These are phyloP conservation scores for Eulemur albifrons DNA, from an alignment of 2,797 vertebrate species.

Conservation along the genomic window DNA sequence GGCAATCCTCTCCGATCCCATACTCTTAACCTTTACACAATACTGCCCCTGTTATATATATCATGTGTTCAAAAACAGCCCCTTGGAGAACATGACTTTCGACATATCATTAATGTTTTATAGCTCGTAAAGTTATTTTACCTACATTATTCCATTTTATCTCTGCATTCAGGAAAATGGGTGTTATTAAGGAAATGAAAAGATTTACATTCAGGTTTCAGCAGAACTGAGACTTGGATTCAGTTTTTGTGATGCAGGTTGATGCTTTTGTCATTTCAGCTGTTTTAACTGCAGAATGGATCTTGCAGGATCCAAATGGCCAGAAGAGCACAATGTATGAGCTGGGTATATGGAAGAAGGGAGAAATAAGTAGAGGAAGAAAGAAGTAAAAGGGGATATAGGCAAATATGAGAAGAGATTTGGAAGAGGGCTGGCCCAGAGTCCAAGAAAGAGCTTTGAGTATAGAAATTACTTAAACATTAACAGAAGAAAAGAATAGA, in stretches of 20 bases:
- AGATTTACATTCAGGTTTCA: neutral
- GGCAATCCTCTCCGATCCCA: neutral
- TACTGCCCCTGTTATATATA: neutral
- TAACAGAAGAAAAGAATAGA: neutral
- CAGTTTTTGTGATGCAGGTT: neutral
- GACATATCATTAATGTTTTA: constrained; percentile 34
- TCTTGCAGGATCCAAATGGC: neutral
- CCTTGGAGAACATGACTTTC: neutral
- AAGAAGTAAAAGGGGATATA: neutral
- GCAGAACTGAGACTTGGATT: neutral
- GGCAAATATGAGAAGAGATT: neutral
- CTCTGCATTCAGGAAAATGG: constrained; percentile 20
- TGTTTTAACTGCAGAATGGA: neutral
- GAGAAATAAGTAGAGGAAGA: neutral
- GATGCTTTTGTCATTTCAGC: neutral
- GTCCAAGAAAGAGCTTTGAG: neutral
- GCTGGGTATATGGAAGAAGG: fast-evolving
- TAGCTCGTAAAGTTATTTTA: constrained; percentile 27
- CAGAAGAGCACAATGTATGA: neutral
- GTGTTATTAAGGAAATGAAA: neutral
- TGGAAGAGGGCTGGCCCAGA: neutral
- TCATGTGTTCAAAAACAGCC: neutral
- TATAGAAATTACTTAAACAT: neutral
- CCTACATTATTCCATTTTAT: neutral
- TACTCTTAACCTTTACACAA: neutral